Evolutionary conservation across 2,113 vertebrate genomes (phyloP).

Genomic region (chimpanzee (Pan troglodytes)): NHGRI_mPanTro3-v2.1_pri NC_072411.2:45990501-45991000

Average conservation of each 20-base stretch:
- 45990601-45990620: constrained; percentile 91
- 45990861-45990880: constrained; percentile 50
- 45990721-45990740: constrained; percentile 46
- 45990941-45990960: constrained; percentile 43
- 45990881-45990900: constrained; percentile 45
- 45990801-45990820: constrained; percentile 69
- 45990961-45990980: constrained; percentile 67
- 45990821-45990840: constrained; percentile 56
- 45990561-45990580: constrained; percentile 91
- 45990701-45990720: constrained; percentile 48
- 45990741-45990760: constrained; percentile 59
- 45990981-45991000: constrained; percentile 22
- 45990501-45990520: constrained; percentile 94
- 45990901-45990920: constrained; percentile 53
- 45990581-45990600: constrained; percentile 91
- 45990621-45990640: constrained; percentile 90
- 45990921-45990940: not conserved
- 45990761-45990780: constrained; percentile 57
- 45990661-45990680: constrained; percentile 54
- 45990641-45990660: constrained; percentile 46
- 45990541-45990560: constrained; percentile 97
- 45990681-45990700: constrained; percentile 65
- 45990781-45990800: constrained; percentile 66
- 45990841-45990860: not conserved
- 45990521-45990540: constrained; percentile 96